Base-by-base conservation (phyloP, 2,113 vertebrate genomes). In the Pseudorhombus dupliciocellatus region DNA sequence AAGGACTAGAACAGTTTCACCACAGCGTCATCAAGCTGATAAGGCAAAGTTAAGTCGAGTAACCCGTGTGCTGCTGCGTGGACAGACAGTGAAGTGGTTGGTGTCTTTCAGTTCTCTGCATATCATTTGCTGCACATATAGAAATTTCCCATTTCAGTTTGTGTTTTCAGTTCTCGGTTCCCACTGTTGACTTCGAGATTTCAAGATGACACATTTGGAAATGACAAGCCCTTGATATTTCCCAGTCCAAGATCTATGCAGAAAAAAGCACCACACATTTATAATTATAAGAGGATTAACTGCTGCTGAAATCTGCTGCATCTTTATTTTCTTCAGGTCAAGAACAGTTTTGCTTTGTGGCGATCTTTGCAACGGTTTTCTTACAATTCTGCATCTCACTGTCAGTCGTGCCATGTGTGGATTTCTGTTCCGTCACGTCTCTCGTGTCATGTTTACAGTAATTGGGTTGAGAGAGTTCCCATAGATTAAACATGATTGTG, bases 401-500 rank as follows among this genome's bases (percentile, higher is more conserved):
- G 5, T 42, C 6, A 20, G 21, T 26, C 65, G 28, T 51, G 11
- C 28, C 8, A 53, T 10, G 9, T 57, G 24, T 37, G 8, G 5
- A 56, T 20, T 55, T 62, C 51, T 58, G 62, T 26, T 53, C n/a
- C 2, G 40, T 55, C 9, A 44, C 51, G 12, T 34, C 26, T 37
- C 4, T 4, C 20, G 42, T 11, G 5, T 46, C 55, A 26, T 26
- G 73, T 73, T 52, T 42, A 62, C 20, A 53, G 5, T 28, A 59
- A 30, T 11, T n/a, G 46, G 4, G 53, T n/a, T 37, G 44, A 0
- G 18, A 24, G 56, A 52, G 25, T 50, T 59, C 12, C 20, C 26
- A 51, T 31, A 21, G 24, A 53, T 54, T 66, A 65, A 30, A 40
- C 4, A 18, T 24, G 21, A 31, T 57, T 68, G 24, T 68, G 6